Percentiles rank a stretch among this genome's conserved stretches.
These are phyloP conservation scores for Pelvicachromis taeniatus DNA, from an alignment of 2,113 vertebrate genomes.

Conservation along the genomic window DNA sequence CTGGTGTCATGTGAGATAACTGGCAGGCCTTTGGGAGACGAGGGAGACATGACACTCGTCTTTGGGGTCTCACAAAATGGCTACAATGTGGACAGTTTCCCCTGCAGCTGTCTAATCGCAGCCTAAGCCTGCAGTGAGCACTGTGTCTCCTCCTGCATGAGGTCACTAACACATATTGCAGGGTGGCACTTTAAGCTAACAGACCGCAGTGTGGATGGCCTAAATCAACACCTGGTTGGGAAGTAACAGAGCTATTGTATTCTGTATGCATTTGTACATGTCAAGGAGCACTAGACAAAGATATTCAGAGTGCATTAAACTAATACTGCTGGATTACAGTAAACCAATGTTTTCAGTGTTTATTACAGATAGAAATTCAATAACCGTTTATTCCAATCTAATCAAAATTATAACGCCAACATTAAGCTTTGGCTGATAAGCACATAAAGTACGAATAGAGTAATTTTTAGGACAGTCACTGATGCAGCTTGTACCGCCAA, in stretches of 20 bases:
- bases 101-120: conserved; percentile 64
- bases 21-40: conserved; percentile 53
- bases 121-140: conserved; percentile 41
- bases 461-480: not conserved
- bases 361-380: not conserved
- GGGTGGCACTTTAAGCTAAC: conserved; percentile 46
- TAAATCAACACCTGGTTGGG: conserved; percentile 64
- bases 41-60: conserved; percentile 48
- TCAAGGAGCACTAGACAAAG: not conserved
- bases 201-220: conserved; percentile 38
- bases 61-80: conserved; percentile 63
- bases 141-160: conserved; percentile 42
- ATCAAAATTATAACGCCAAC: not conserved
- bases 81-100: conserved; percentile 58
- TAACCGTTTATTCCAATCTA: not conserved
- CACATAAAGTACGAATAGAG: not conserved
- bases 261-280: not conserved
- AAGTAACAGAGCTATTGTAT: conserved; percentile 8
- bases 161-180: conserved; percentile 46
- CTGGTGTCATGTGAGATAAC: conserved; percentile 59
- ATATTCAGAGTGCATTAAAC: not conserved
- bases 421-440: not conserved
- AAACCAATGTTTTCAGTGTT: not conserved
- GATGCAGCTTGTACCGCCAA: not conserved
- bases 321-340: not conserved